Evolutionary conservation across 2,113 vertebrate species (phyloP).

Genomic region (Eulemur rufifrons): DNA sequence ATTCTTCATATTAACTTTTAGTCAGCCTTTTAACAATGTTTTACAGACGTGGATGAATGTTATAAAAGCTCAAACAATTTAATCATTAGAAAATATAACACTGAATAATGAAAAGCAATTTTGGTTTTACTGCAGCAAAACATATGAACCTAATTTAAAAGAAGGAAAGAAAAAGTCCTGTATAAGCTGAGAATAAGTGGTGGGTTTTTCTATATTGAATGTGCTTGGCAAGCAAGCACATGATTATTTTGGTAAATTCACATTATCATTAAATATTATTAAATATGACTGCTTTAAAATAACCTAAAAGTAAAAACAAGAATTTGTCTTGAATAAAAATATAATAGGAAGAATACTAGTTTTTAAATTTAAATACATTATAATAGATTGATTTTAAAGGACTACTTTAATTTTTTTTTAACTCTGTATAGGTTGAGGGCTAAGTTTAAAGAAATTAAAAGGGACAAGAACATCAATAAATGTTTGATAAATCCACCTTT

Average conservation of each 20-base stretch:
- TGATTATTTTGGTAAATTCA: neutral
- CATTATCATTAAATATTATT: neutral
- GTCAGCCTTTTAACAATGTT: neutral
- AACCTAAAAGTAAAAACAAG: neutral
- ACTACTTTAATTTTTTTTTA: neutral
- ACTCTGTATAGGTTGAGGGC: neutral
- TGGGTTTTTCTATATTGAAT: neutral
- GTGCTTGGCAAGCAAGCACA: neutral
- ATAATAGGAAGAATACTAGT: neutral
- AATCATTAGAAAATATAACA: neutral
- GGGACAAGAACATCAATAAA: neutral
- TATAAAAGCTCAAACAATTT: neutral
- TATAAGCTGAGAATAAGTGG: neutral
- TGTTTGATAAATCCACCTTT: neutral
- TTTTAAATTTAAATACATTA: neutral
- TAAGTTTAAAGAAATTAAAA: neutral
- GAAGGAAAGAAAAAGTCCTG: neutral
- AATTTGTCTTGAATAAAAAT: neutral
- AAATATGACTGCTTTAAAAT: neutral
- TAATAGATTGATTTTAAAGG: neutral
- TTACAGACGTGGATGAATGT: neutral
- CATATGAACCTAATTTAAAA: conserved; percentile 1
- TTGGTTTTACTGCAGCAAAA: neutral
- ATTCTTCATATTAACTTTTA: neutral
- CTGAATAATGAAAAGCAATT: neutral